Conservation (phyloP, 2,797 vertebrate genomes). For the Cryptoprocta ferox region DNA sequence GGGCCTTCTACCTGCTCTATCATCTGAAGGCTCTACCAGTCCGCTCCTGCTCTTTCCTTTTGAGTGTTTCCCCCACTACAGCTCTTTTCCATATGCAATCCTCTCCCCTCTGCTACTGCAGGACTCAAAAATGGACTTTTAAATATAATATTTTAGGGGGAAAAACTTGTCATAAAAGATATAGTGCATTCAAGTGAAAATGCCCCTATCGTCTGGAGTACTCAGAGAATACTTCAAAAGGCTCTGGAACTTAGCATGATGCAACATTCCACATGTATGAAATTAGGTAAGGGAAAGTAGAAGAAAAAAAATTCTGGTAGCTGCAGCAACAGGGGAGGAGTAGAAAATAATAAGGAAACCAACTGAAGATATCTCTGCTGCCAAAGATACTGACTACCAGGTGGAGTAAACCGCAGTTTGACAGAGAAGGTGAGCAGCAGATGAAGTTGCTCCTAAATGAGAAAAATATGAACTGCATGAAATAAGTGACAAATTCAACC, state of each 20-base stretch:
- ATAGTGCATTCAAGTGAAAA: background rate
- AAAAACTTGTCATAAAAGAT: background rate
- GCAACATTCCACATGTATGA: background rate
- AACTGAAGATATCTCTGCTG: background rate
- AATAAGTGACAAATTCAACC: background rate
- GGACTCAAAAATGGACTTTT: background rate
- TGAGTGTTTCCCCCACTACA: background rate
- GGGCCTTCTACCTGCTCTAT: rapidly evolving
- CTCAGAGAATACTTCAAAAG: background rate
- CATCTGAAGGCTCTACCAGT: background rate
- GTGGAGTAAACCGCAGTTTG: background rate
- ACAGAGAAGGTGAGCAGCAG: background rate
- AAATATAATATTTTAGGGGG: background rate
- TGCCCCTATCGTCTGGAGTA: no score
- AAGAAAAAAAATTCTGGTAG: background rate
- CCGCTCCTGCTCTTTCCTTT: background rate
- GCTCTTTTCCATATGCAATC: background rate
- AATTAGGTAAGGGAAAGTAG: background rate
- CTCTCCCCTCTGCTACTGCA: background rate
- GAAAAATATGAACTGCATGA: background rate
- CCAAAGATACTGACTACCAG: background rate
- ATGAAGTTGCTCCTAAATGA: background rate
- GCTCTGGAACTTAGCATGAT: background rate
- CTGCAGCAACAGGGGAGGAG: background rate
- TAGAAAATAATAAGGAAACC: background rate